A percentile compares a stretch with the other conserved stretches of the same genome.
Evolutionary conservation across 2,797 vertebrate species (phyloP).

Genomic region (Halcyon smyrnensis): DNA sequence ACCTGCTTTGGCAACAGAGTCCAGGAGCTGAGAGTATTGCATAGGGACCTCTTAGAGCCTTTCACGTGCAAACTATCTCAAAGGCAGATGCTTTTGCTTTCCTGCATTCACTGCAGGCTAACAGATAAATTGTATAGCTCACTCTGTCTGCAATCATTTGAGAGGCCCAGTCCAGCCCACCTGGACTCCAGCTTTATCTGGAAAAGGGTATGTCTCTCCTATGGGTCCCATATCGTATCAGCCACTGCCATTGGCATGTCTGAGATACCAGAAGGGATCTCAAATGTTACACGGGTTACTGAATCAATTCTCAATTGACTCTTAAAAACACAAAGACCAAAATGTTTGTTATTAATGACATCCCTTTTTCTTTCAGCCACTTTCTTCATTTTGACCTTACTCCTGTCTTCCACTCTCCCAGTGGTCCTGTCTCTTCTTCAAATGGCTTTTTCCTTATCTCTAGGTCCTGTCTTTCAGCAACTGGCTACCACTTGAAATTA

Average conservation of each 20-base stretch:
- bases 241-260: background rate
- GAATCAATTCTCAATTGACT: background rate
- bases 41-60: accelerated
- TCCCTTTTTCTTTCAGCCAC: background rate
- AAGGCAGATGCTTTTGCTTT: background rate
- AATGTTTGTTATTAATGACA: background rate
- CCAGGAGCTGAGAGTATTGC: background rate
- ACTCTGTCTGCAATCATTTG: background rate
- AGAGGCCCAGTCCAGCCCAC: background rate
- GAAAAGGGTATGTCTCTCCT: background rate
- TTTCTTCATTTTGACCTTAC: background rate
- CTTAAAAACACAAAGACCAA: background rate
- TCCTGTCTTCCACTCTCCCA: background rate
- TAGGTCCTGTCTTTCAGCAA: background rate
- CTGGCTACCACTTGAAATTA: background rate
- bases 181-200: background rate
- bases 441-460: background rate
- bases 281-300: accelerated
- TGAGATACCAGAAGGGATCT: background rate
- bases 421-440: background rate
- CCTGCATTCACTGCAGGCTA: background rate
- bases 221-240: accelerated
- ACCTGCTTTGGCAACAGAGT: background rate
- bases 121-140: background rate
- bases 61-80: background rate